These are phyloP conservation scores for Ornithorhynchus anatinus DNA, from an alignment of 2,113 vertebrate species.

Conservation along the genomic window DNA sequence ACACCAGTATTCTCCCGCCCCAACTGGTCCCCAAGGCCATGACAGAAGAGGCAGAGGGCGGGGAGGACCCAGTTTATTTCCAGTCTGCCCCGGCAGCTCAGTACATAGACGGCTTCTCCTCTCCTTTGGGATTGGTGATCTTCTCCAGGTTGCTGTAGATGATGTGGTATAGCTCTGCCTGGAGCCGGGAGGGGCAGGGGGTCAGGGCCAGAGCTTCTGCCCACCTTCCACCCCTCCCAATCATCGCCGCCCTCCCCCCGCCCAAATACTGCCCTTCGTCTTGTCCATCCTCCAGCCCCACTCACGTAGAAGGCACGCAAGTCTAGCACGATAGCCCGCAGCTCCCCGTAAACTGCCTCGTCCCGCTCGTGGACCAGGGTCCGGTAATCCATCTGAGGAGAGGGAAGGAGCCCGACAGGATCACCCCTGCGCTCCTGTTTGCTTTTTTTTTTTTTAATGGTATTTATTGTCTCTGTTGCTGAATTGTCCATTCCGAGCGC, in stretches of 20 bases:
- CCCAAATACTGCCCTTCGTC: background rate
- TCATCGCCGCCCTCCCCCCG: background rate
- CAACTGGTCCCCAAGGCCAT: background rate
- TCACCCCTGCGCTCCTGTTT: background rate
- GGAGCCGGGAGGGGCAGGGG: background rate
- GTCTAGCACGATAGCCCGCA: slow-evolving; percentile 79
- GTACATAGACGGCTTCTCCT: slow-evolving; percentile 90
- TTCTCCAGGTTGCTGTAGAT: slow-evolving; percentile 86
- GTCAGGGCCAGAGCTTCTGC: slow-evolving; percentile 9
- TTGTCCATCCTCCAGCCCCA: background rate
- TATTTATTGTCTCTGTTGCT: too few species aligned
- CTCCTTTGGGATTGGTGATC: slow-evolving; percentile 89
- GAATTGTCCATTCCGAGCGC: too few species aligned
- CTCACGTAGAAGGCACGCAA: slow-evolving; percentile 87
- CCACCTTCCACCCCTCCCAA: background rate
- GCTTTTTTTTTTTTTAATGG: too few species aligned
- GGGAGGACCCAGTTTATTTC: slow-evolving; percentile 41
- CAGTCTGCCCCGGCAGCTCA: slow-evolving; percentile 45
- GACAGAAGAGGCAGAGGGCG: background rate
- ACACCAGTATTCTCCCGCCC: background rate
- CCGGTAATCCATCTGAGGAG: slow-evolving; percentile 88
- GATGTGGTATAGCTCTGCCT: slow-evolving; percentile 89
- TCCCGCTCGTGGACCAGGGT: slow-evolving; percentile 84
- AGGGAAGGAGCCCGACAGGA: slow-evolving; percentile 9
- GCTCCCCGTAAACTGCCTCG: slow-evolving; percentile 73